Evolutionary conservation across 2,888 invertebrate genomes (phyloP).

Genomic region (Latrodectus elegans): DNA sequence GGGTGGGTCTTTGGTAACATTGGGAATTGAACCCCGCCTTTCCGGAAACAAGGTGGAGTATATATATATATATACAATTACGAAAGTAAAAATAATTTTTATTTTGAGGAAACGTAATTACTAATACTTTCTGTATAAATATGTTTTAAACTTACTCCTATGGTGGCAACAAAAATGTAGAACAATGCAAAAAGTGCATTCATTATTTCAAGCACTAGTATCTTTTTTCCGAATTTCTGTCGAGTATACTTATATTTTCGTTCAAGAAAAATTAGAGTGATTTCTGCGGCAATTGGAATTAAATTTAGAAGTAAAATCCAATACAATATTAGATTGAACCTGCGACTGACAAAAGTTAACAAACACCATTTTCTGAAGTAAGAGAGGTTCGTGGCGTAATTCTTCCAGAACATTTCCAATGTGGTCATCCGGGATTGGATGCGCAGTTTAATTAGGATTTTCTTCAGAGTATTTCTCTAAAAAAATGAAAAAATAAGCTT

Average conservation of each 20-base stretch:
- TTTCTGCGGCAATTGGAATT: constrained; percentile 15
- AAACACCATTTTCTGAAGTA: constrained; percentile 23
- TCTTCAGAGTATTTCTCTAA: constrained; percentile 20
- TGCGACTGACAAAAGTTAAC: neutral
- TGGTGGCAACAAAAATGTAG: neutral
- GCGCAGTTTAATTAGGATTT: neutral
- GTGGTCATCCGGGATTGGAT: neutral
- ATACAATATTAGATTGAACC: neutral
- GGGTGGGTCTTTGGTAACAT: too few species aligned
- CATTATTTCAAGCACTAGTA: constrained; percentile 11
- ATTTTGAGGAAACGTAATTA: too few species aligned
- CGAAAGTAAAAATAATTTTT: too few species aligned
- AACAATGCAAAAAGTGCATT: constrained; percentile 2
- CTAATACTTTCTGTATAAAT: too few species aligned
- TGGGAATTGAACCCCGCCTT: too few species aligned
- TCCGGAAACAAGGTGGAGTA: too few species aligned
- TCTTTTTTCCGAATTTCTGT: neutral
- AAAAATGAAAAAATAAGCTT: neutral
- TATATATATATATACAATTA: too few species aligned
- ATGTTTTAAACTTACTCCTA: constrained; percentile 30
- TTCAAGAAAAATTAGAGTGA: neutral
- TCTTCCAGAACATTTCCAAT: neutral
- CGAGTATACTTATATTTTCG: neutral
- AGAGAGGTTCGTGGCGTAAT: neutral
- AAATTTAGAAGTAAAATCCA: constrained; percentile 30